Conservation (phyloP, 1,140 invertebrate genomes). For the Drosophila auraria region DNA sequence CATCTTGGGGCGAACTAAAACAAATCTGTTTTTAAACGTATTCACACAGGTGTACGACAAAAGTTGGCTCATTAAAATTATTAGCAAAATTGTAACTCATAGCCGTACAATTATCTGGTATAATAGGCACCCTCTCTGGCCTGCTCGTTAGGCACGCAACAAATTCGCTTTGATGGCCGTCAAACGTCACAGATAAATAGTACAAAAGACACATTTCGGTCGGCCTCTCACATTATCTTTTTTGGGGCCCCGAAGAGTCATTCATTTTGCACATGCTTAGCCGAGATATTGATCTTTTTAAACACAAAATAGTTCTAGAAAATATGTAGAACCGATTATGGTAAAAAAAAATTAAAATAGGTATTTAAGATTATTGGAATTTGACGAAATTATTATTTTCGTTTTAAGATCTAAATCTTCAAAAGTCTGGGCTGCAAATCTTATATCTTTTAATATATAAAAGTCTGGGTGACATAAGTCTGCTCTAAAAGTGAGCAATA, state of each 20-base stretch:
- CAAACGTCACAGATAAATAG: conserved; percentile 53
- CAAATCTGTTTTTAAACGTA: conserved; percentile 82
- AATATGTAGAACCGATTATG: background rate
- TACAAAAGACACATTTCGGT: conserved; percentile 5
- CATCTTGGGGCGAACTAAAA: conserved; percentile 58
- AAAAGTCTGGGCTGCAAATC: conserved; percentile 9
- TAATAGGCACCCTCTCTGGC: conserved; percentile 10
- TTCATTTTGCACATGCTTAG: conserved; percentile 5
- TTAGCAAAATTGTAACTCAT: conserved; percentile 61
- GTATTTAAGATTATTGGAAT: too few species aligned
- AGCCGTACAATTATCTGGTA: conserved; percentile 37
- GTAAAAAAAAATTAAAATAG: too few species aligned
- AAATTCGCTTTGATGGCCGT: conserved; percentile 46
- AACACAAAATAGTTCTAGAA: background rate
- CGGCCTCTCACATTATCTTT: background rate
- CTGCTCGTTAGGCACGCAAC: conserved; percentile 46
- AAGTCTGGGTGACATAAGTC: conserved; percentile 35
- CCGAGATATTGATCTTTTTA: conserved; percentile 20
- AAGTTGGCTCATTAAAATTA: conserved; percentile 82
- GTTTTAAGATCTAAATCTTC: background rate
- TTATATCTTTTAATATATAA: background rate
- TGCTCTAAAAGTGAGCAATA: conserved; percentile 27
- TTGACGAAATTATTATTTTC: background rate
- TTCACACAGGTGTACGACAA: conserved; percentile 76
- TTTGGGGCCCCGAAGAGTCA: conserved; percentile 14